phyloP scores from a whole-genome alignment of 2,888 invertebrate genomes.

The Pardosa pseudoannulata region DNA sequence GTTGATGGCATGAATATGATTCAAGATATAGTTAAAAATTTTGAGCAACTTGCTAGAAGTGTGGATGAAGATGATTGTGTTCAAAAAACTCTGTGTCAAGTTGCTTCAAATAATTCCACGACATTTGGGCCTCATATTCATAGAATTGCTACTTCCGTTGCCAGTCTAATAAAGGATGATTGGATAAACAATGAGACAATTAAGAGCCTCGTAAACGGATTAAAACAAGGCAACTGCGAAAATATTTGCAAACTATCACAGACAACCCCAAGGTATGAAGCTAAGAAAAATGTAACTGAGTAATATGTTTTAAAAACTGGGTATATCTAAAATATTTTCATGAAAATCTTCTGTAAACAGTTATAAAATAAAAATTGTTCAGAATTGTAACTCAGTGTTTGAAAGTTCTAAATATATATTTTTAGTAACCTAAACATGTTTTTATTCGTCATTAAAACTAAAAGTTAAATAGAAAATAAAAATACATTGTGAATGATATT shows the following conservation, averaged over 20 bases:
- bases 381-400: too few relatives aligned
- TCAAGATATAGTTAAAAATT: constrained; percentile 16
- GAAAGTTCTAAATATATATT: too few relatives aligned
- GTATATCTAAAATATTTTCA: too few relatives aligned
- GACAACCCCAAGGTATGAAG: background rate
- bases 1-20: constrained; percentile 1
- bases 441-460: too few relatives aligned
- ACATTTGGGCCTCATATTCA: constrained; percentile 16
- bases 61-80: constrained; percentile 44
- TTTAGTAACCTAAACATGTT: too few relatives aligned
- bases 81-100: constrained; percentile 45
- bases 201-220: constrained; percentile 27
- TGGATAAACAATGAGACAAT: constrained; percentile 29
- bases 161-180: constrained; percentile 33
- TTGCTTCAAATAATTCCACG: background rate
- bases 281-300: too few relatives aligned
- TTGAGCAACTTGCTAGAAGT: constrained; percentile 20
- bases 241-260: constrained; percentile 26
- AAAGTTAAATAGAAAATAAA: too few relatives aligned
- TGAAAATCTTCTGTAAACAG: too few relatives aligned
- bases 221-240: constrained; percentile 52
- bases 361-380: too few relatives aligned
- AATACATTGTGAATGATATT: too few relatives aligned
- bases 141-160: constrained; percentile 25
- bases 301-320: too few relatives aligned